These are phyloP conservation scores for Pedetes capensis DNA, from an alignment of 2,113 vertebrate species.

Conservation along the genomic window DNA sequence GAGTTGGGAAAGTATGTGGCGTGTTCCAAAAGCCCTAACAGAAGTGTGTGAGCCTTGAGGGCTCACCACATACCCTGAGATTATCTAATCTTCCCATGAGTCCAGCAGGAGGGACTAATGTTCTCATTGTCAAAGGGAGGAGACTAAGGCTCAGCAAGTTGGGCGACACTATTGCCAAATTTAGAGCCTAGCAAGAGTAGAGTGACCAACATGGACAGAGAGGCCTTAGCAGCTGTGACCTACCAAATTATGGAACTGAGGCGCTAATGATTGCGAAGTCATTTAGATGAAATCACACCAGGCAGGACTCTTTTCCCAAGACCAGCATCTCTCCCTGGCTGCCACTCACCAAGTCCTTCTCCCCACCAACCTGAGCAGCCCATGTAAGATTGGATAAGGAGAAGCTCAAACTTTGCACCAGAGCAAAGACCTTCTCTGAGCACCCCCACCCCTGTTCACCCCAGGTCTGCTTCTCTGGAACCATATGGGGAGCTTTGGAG, in stretches of 20 bases:
- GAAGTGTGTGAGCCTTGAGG: background rate
- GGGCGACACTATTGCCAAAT: background rate
- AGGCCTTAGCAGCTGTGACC: background rate
- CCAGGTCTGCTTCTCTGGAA: background rate
- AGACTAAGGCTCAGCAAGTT: background rate
- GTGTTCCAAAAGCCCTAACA: background rate
- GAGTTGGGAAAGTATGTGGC: fast-evolving
- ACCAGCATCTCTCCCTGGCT: background rate
- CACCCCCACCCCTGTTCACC: fast-evolving
- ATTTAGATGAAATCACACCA: background rate
- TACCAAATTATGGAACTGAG: no score
- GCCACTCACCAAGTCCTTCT: background rate
- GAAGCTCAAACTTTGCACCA: background rate
- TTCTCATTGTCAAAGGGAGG: background rate
- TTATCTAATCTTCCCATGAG: background rate
- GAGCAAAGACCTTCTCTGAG: background rate
- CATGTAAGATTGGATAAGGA: background rate
- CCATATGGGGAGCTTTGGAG: background rate
- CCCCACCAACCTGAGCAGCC: background rate
- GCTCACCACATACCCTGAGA: fast-evolving
- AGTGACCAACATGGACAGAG: background rate
- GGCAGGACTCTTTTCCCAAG: background rate
- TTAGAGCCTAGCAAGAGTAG: background rate
- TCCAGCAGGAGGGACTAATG: background rate
- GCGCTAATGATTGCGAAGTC: background rate